Conservation (phyloP, 2,888 invertebrate species). For the Drosophila melanocephala region DNA sequence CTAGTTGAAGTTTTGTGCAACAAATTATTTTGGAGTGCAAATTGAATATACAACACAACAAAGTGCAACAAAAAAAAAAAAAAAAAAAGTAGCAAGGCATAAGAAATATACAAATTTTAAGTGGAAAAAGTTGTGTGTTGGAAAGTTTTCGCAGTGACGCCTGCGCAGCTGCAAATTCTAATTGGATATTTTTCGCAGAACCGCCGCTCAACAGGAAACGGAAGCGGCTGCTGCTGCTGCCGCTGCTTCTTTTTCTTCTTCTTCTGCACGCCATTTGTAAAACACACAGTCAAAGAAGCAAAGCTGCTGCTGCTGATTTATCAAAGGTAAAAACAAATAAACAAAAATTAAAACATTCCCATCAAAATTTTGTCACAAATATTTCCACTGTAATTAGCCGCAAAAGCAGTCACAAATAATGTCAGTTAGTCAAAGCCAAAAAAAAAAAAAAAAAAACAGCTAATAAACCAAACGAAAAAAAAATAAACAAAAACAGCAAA, state of each 20-base stretch:
- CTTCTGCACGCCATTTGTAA: constrained; percentile 48
- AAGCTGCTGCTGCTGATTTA: constrained; percentile 3
- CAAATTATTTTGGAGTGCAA: neutral
- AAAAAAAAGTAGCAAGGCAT: neutral
- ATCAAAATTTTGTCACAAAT: constrained; percentile 13
- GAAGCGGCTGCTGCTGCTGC: constrained; percentile 34
- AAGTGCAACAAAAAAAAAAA: constrained; percentile 7
- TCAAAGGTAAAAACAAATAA: constrained; percentile 20
- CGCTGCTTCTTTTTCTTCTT: neutral
- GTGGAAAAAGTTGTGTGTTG: constrained; percentile 5
- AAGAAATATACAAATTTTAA: constrained; percentile 6
- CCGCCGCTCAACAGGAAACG: constrained; percentile 51
- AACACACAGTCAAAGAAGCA: constrained; percentile 1
- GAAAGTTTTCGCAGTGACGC: constrained; percentile 53
- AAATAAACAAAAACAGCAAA: constrained; percentile 12
- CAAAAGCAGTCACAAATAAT: constrained; percentile 52
- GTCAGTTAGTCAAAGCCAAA: constrained; percentile 40
- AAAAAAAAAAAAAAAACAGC: neutral
- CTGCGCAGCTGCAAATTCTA: constrained; percentile 74
- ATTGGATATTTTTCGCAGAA: constrained; percentile 62
- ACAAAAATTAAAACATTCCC: neutral
- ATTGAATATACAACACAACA: neutral
- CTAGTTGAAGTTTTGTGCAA: constrained; percentile 13
- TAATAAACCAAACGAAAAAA: neutral
- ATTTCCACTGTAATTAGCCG: constrained; percentile 34